phyloP scores from a whole-genome alignment of 2,113 vertebrate genomes.

The Oryzias curvinotus region DNA sequence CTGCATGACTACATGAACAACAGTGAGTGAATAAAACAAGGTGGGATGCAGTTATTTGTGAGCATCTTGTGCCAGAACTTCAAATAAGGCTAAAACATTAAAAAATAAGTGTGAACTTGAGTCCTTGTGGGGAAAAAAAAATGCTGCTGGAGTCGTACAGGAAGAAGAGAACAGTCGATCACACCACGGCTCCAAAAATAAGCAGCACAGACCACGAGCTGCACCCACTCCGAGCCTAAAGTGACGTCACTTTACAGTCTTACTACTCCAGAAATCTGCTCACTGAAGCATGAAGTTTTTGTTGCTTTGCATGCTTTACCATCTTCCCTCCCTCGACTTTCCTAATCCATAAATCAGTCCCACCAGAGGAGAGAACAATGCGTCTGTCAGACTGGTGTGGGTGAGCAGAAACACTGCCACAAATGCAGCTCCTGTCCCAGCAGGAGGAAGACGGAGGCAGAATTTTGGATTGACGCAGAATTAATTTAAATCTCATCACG shows the following conservation, averaged over 20 bases:
- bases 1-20: too few relatives aligned
- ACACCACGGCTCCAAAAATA: constrained; percentile 9
- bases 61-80: neutral
- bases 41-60: too few relatives aligned
- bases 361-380: constrained; percentile 48
- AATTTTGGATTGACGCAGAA: constrained; percentile 75
- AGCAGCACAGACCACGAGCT: neutral
- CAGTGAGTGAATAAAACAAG: too few relatives aligned
- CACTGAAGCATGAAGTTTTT: constrained; percentile 2
- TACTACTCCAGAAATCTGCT: neutral
- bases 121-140: neutral
- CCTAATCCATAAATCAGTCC: constrained; percentile 48
- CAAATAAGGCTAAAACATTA: neutral
- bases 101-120: neutral
- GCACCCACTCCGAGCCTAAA: neutral
- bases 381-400: constrained; percentile 39
- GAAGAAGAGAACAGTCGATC: constrained; percentile 26
- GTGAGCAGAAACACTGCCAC: constrained; percentile 58
- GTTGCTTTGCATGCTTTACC: constrained; percentile 22
- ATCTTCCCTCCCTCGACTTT: constrained; percentile 32
- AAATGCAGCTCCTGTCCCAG: constrained; percentile 62
- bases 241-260: constrained; percentile 2
- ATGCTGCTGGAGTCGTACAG: constrained; percentile 24
- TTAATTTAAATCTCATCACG: constrained; percentile 84
- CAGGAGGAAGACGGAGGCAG: constrained; percentile 55